Base-by-base conservation (phyloP, 2,888 invertebrate genomes). In the Drosophila glabriapex region DNA sequence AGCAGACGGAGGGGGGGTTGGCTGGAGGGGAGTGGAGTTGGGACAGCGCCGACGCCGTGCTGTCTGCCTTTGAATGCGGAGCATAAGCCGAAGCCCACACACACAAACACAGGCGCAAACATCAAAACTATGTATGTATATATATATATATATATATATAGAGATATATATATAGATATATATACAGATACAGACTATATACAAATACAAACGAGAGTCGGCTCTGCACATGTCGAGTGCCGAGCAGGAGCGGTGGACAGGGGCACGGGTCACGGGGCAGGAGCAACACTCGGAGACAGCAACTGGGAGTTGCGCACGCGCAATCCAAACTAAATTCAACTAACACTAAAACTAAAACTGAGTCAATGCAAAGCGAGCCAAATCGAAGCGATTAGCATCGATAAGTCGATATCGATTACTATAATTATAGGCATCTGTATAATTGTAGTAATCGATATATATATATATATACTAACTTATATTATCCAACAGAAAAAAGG, bases 21-120 rank as follows among this genome's bases (percentile, higher is more conserved):
- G 12, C 33, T 33, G 65, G 59, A 52, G 67, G 59, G 65, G 56
- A 52, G 61, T 65, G 59, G 53, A 35, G 56, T 70, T 64, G 67
- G 58, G 64, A 54, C 78, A 68, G 61, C 76, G 75, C 70, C 79
- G 83, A 88, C 87, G 87, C 87, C 87, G 87, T 78, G 83, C 87
- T 87, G 87, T 87, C 87, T 87, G 90, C 91, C 85, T 87, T 84
- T 83, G 72, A 88, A 91, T 82, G 73, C 76, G 70, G 78, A 83
- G 81, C 77, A 80, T 65, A 74, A 89, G 80, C 82, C 87, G 65
- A 71, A 85, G 80, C 82, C 85, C 87, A 86, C 85, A 77, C 85
- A 76, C 43, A 64, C 62, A 72, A 53, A 69, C 31, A 55, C 62
- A 67, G 29, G 29, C 52, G 56, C 52, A 66, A 29, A 60, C 46